Conservation (phyloP, 2,797 vertebrate species). For the Catamblyrhynchus diadema region DNA sequence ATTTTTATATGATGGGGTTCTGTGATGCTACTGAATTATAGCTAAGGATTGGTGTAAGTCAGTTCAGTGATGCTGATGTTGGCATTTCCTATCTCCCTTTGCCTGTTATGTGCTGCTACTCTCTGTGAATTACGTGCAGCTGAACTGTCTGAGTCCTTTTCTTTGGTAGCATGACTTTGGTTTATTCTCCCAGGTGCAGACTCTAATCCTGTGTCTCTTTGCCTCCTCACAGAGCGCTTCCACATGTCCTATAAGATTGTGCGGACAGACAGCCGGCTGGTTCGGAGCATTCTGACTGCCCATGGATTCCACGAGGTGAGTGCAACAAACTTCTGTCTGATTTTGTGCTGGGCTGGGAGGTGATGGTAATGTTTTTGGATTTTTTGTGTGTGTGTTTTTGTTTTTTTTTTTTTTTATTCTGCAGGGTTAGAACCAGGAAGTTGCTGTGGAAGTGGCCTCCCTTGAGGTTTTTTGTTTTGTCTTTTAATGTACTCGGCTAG, state of each 20-base stretch:
- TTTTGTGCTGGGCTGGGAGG: not conserved
- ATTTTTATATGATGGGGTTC: not conserved
- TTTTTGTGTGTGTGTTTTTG: not conserved
- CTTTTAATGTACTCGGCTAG: not conserved
- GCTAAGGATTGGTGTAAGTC: not conserved
- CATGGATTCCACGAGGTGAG: slow-evolving; percentile 95
- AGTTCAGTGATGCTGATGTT: not conserved
- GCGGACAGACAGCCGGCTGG: slow-evolving; percentile 93
- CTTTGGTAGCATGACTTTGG: not conserved
- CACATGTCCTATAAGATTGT: slow-evolving; percentile 95
- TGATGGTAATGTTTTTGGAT: not conserved
- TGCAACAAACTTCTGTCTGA: not conserved
- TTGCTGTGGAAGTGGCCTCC: not conserved
- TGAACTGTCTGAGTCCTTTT: not conserved
- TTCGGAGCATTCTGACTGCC: slow-evolving; percentile 88
- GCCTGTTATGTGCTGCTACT: not conserved
- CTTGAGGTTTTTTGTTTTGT: not conserved
- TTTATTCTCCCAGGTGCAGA: not conserved
- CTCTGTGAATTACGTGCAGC: not conserved
- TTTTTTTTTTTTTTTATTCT: not conserved
- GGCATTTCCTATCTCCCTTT: not conserved
- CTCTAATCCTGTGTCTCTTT: not conserved
- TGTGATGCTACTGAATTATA: not conserved
- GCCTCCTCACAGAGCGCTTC: slow-evolving; percentile 80
- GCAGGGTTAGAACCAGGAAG: not conserved